These are phyloP conservation scores for Heliconius hewitsoni DNA, from an alignment of 1,140 invertebrate genomes.

Conservation along the genomic window DNA sequence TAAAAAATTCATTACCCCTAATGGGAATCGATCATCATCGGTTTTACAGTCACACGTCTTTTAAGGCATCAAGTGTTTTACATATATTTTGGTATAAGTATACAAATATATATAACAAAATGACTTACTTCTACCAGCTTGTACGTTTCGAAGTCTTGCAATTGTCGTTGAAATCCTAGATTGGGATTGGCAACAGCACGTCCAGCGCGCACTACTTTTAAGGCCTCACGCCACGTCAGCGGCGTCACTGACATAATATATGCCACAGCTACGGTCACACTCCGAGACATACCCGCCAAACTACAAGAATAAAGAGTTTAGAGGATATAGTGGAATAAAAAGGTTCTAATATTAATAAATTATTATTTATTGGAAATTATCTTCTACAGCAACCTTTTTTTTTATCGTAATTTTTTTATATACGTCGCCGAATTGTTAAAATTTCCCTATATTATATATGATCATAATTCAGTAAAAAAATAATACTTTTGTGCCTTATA, in stretches of 20 bases:
- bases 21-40: no score
- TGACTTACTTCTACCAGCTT: constrained; percentile 88
- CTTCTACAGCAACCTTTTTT: no score
- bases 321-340: no score
- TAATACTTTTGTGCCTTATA: no score
- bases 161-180: constrained; percentile 95
- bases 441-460: no score
- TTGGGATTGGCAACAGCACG: constrained; percentile 96
- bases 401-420: no score
- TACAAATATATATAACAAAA: background rate
- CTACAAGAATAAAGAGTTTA: constrained; percentile 73
- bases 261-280: constrained; percentile 96
- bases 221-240: constrained; percentile 94
- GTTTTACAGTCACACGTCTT: no score
- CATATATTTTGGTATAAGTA: background rate
- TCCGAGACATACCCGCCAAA: constrained; percentile 97
- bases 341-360: no score
- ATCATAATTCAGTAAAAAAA: no score
- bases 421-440: no score
- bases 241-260: constrained; percentile 97
- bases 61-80: background rate
- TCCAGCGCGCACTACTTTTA: constrained; percentile 95
- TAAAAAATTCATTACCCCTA: no score
- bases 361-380: no score
- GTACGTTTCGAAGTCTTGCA: constrained; percentile 94